Evolutionary conservation across 2,888 invertebrate genomes (phyloP).

Genomic region (Danaus chrysippus): DNA sequence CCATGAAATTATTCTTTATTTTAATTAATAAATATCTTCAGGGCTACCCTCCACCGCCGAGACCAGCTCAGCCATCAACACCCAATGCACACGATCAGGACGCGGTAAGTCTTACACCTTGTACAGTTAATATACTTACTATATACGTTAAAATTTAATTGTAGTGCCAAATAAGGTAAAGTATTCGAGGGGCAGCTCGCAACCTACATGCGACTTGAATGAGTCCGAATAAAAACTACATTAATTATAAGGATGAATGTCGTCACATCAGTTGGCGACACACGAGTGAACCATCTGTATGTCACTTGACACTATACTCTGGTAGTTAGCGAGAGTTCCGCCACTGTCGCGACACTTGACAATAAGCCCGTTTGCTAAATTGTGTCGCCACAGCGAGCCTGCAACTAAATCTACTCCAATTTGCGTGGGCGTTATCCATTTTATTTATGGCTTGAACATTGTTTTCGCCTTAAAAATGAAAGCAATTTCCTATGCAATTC

Average conservation of each 20-base stretch:
- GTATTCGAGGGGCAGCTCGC: slow-evolving; percentile 3
- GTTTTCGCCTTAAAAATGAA: slow-evolving; percentile 50
- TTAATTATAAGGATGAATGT: slow-evolving; percentile 39
- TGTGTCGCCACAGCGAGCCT: slow-evolving; percentile 32
- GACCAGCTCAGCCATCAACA: slow-evolving; percentile 87
- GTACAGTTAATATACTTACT: no score
- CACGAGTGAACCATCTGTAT: slow-evolving; percentile 35
- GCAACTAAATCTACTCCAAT: slow-evolving; percentile 31
- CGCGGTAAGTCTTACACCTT: slow-evolving; percentile 78
- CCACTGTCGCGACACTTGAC: slow-evolving; percentile 43
- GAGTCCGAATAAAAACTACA: slow-evolving; percentile 44
- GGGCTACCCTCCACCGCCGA: slow-evolving; percentile 84
- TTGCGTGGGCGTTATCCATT: slow-evolving; percentile 38
- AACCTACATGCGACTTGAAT: slow-evolving; percentile 30
- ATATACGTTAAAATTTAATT: no score
- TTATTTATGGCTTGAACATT: slow-evolving; percentile 42
- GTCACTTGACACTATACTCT: slow-evolving; percentile 42
- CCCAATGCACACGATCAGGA: slow-evolving; percentile 89
- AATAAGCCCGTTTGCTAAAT: slow-evolving; percentile 51
- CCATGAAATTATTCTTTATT: not conserved
- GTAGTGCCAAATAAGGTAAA: not conserved
- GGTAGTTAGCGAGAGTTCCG: slow-evolving; percentile 36
- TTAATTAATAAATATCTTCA: slow-evolving; percentile 45
- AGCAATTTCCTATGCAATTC: slow-evolving; percentile 49
- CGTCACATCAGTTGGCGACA: slow-evolving; percentile 54